Evolutionary conservation across 2,113 vertebrate species (phyloP), one percentile per base, ranked within the genome.

Genomic region (Phalacrocorax carbo): DNA sequence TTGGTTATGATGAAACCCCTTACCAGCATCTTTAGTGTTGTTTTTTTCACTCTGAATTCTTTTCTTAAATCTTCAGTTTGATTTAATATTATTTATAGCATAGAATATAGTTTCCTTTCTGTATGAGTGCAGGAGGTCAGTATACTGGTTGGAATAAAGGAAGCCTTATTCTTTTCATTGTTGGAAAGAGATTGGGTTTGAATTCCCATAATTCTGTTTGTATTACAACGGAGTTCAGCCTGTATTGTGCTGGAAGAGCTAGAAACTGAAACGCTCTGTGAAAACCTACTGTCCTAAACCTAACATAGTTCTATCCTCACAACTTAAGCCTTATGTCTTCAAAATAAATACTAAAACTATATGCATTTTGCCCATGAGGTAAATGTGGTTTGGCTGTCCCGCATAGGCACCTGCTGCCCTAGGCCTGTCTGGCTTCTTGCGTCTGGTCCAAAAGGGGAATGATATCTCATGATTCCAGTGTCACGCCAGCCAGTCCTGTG

Each of bases 1-100:
- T 82, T 94, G 46, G 58, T 82, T 93, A 76, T 88, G 84, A 90
- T 91, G 69, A 96, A 89, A 60, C 55, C 90, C 46, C 58, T 85
- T 82, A 79, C 77, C 54, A 66, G 20, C 85, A 40, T 79, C 71
- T 66, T 7, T 72, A 70, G 57, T 51, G 54, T 25, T 72, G 52
- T 10, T 70, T 92, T 91, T 86, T 29, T 38, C 38, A 81, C 36
- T 81, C 60, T 58, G 76, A 88, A 42, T 92, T 92, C 30, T 81
- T 71, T 79, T 80, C 58, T 72, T 87, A 91, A 85, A 61, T 91
- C 36, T 90, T 90, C 61, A 29, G 71, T 55, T 71, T 69, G 52
- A 82, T 93, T 82, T 91, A 44, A 51, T 71, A 49, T 65, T 93
- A 55, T 16, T 64, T 55, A 38, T 1, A 64, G 36, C 34, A 29